Evolutionary conservation across 2,888 invertebrate genomes (phyloP), one percentile per base, ranked within the genome.

Genomic region (Oscheius sp.): DNA sequence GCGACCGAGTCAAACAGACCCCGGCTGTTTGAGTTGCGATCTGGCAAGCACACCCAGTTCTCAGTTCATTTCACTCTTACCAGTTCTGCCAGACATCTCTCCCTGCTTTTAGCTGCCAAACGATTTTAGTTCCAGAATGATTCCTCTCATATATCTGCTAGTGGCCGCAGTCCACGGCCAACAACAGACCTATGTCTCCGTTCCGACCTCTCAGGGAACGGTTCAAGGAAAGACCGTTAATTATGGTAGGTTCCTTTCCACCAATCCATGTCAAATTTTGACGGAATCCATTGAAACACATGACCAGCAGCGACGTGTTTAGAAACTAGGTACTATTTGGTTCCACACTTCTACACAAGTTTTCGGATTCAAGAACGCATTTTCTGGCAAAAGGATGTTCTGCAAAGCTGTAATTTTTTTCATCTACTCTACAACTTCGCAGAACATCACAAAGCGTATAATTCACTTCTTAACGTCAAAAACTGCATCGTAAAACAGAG

Each of bases 141-240:
- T 53, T 42, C 55, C 55, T 7, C 37, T 68, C 13, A n/a, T 55
- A 37, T 53, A 7, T n/a, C 68, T 68, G 42, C 2, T 60, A 35
- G 48, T 21, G 11, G 35, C 55, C n/a, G 11, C 32, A 10, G 55
- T 37, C 42, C 32, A 29, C 5, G 68, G 53, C 37, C 68, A 68
- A 37, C 68, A 68, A 37, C 68, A 68, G 68, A 35, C 53, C 2
- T 55, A n/a, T 10, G 55, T 68, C 68, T 55, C 83, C 2, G 83
- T 81, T 1, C 75, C 76, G n/a, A 80, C 79, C 5, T 77, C 78
- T 0, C 74, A 79, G 37, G 83, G 83, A 9, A 48, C 74, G 9
- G 77, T 83, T 2, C 81, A 79, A 51, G 83, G 83, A 58, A 76
- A 77, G 42, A 55, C 59, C 2, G 71, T 83, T 1, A 70, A 83